These are phyloP conservation scores for Sarcophaga bullata DNA, from an alignment of 1,140 invertebrate genomes.

Conservation along the genomic window DNA sequence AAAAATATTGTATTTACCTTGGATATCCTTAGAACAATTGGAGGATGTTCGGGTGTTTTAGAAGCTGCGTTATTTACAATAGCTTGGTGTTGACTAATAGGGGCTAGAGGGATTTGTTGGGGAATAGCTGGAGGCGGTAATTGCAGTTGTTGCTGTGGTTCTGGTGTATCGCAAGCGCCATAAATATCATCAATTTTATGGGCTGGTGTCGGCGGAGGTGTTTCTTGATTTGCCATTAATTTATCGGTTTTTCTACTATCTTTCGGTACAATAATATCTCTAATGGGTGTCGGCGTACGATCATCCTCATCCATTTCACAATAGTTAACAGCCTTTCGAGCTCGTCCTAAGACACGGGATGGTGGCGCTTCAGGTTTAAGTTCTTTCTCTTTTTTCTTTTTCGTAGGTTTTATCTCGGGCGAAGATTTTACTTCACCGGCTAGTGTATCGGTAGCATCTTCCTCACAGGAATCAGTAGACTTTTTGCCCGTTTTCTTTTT, in stretches of 20 bases:
- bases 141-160: slow-evolving; percentile 50
- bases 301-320: slow-evolving; percentile 61
- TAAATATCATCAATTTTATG: slow-evolving; percentile 41
- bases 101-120: slow-evolving; percentile 23
- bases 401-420: slow-evolving; percentile 50
- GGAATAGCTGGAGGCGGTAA: slow-evolving; percentile 54
- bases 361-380: slow-evolving; percentile 64
- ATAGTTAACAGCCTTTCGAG: slow-evolving; percentile 63
- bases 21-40: slow-evolving; percentile 72
- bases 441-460: slow-evolving; percentile 44
- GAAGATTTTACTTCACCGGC: slow-evolving; percentile 35
- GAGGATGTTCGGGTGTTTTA: slow-evolving; percentile 67
- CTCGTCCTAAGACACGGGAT: slow-evolving; percentile 59
- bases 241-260: slow-evolving; percentile 24
- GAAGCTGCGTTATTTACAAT: slow-evolving; percentile 48
- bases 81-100: not conserved
- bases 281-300: slow-evolving; percentile 64
- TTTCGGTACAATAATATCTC: slow-evolving; percentile 56
- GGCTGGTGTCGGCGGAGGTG: slow-evolving; percentile 32
- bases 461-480: slow-evolving; percentile 45
- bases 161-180: slow-evolving; percentile 39
- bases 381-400: slow-evolving; percentile 62
- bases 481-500: slow-evolving; percentile 52
- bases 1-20: slow-evolving; percentile 62
- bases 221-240: slow-evolving; percentile 22